Evolutionary conservation across 2,888 invertebrate genomes (phyloP), one percentile per base, ranked within the genome.

Genomic region (Andrena hattorfiana): DNA sequence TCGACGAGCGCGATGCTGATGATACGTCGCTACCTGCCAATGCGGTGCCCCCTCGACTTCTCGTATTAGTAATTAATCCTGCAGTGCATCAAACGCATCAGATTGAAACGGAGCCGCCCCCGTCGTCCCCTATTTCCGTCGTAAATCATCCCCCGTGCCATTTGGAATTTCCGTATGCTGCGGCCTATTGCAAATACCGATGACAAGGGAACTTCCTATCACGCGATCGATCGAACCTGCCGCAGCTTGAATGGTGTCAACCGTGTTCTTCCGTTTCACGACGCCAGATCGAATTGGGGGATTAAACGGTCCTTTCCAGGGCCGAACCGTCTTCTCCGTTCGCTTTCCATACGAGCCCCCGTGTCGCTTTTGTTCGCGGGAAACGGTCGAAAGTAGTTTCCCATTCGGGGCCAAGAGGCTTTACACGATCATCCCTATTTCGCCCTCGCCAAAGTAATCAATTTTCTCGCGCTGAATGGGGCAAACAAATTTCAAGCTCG

Each of bases 141-240:
- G 84, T 88, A 88, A 88, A 88, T 88, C 88, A 88, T 88, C 81
- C 56, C 82, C n/a, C 84, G 73, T 79, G 85, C 88, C 88, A 81
- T 87, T 88, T 84, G 86, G 87, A 79, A 88, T 83, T 88, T 88
- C 87, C 88, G 88, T 84, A 69, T 83, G 84, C 81, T 84, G 54
- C 76, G 70, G 82, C 81, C 88, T 87, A 86, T 87, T 83, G 87
- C 85, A 83, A 87, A 87, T 87, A 77, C 85, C 84, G 85, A 85
- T 88, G 88, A 86, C 88, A 88, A 85, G 88, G 74, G 88, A 85
- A 88, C 87, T 88, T 88, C 88, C 88, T 88, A 88, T 88, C 86
- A 88, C 81, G 73, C 85, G 79, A 88, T 88, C 88, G 88, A 88
- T 88, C 81, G 84, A 80, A 81, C 68, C 70, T 30, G 64, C 78